A percentile compares a stretch with the other conserved stretches of the same genome.
Evolutionary conservation across 92 coral and sea anemone species (phyloP).

Genomic region (Isaurus tuberculatus): DNA sequence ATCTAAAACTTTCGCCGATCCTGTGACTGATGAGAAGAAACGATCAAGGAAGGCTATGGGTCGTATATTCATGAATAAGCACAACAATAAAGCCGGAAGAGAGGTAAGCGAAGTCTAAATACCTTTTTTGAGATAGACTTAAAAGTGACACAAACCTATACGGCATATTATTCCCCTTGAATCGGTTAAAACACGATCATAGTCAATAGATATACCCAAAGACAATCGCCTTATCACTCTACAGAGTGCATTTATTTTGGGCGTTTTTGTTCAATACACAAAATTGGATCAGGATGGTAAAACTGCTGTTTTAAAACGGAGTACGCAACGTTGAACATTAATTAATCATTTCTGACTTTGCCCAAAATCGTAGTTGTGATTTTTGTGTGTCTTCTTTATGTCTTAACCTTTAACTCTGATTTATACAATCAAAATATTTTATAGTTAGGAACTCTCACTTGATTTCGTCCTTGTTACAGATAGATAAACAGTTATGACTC

Average conservation of each 20-base stretch:
- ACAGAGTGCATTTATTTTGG: not conserved
- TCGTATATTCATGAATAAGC: constrained; percentile 80
- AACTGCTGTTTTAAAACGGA: not conserved
- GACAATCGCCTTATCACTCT: too few species aligned
- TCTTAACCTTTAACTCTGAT: not conserved
- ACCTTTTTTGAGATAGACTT: not conserved
- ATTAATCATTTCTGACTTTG: too few species aligned
- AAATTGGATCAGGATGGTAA: not conserved
- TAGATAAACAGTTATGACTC: not conserved
- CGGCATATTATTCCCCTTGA: too few species aligned
- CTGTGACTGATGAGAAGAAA: constrained; percentile 40
- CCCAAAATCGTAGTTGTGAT: too few species aligned
- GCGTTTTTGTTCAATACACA: not conserved
- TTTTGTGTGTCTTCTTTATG: not conserved
- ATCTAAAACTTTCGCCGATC: constrained; percentile 89
- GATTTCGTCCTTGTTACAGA: not conserved
- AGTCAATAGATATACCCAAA: not conserved
- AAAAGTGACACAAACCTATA: too few species aligned
- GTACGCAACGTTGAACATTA: not conserved
- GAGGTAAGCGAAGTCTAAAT: constrained; percentile 59
- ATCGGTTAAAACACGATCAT: too few species aligned
- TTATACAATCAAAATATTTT: not conserved
- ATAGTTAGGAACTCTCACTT: not conserved
- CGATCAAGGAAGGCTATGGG: constrained; percentile 63
- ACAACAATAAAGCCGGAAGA: constrained; percentile 94